Evolutionary conservation across 2,113 vertebrate species (phyloP), one percentile per base, ranked within the genome.

Genomic region (Dendropsophus ebraccatus): DNA sequence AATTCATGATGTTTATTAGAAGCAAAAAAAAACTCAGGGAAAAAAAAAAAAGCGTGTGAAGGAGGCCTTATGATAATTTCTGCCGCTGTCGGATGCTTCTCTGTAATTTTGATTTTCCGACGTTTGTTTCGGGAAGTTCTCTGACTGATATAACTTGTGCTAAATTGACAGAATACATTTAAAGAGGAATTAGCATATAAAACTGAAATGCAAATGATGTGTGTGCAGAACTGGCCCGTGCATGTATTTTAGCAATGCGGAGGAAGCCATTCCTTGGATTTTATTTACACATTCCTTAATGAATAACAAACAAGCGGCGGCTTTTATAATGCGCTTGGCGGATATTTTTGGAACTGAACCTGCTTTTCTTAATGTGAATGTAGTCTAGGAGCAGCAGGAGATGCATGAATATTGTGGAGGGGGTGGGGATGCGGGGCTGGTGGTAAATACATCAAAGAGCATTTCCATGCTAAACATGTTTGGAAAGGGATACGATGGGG

Each of bases 131-230:
- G 35, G 70, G 35, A 47, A 73, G 6, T 77, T 77, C 16, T 32
- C 8, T 54, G 73, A 76, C 25, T 76, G 73, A 76, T 41, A 30
- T 52, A 50, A 76, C 74, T 16, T 52, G 54, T 16, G 47, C 74
- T 77, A 77, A 77, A 77, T 50, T 77, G 23, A 50, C n/a, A 77
- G 16, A 77, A 54, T 52, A 23, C 14, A 54, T 77, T 49, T n/a
- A 76, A 52, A 50, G 25, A 32, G 25, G 25, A 76, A 76, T 76
- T 50, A 76, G 73, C 73, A 76, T 50, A 76, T 74, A 76, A 49
- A 76, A 30, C 73, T 76, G 73, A 76, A 49, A 74, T 76, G 45
- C 73, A 76, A 76, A 76, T 76, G 41, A 76, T 30, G 73, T 76
- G 47, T 76, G 41, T n/a, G 10, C 67, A 41, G 32, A 30, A 75